phyloP scores from a whole-genome alignment of 2,888 invertebrate genomes.

The Heterodera filipjevi region DNA sequence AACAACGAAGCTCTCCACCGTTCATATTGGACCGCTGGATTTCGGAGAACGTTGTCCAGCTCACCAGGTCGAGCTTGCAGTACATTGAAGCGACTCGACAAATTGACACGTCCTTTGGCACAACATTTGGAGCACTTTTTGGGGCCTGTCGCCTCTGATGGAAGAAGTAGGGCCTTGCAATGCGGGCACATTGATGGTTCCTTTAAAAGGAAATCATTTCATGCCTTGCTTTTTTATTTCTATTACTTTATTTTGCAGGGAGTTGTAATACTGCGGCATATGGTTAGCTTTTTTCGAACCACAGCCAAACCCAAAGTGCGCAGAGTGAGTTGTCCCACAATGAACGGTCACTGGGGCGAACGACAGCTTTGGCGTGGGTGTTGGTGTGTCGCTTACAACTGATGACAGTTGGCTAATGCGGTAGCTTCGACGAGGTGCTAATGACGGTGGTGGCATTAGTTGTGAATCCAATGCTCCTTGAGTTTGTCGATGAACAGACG shows the following conservation, averaged over 20 bases:
- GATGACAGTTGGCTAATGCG: neutral
- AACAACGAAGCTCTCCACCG: neutral
- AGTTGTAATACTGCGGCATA: neutral
- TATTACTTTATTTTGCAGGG: neutral
- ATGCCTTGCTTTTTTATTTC: no score
- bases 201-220: neutral
- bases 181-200: neutral
- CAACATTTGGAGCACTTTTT: neutral
- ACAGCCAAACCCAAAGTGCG: neutral
- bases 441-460: neutral
- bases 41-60: neutral
- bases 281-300: neutral
- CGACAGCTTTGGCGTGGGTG: neutral
- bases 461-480: neutral
- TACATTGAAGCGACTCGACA: neutral
- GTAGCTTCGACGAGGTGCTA: neutral
- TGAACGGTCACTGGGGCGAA: neutral
- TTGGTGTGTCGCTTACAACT: neutral
- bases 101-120: neutral
- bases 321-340: neutral
- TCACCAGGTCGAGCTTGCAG: neutral
- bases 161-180: neutral
- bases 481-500: neutral
- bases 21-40: neutral
- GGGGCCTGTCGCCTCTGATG: neutral